phyloP scores from a whole-genome alignment of 1,140 invertebrate species.

The Camponotus pennsylvanicus region DNA sequence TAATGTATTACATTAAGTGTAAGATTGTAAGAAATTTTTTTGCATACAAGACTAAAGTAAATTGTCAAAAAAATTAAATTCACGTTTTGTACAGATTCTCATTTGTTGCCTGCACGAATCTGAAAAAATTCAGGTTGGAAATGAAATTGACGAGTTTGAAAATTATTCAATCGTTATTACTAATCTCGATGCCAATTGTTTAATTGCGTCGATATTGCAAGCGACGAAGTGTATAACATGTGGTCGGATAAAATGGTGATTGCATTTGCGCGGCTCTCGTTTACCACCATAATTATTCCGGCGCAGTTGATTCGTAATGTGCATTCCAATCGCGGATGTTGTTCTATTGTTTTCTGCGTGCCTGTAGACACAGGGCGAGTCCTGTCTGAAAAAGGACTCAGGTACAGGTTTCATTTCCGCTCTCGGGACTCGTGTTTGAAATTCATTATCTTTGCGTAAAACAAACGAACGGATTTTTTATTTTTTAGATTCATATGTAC shows the following conservation, averaged over 20 bases:
- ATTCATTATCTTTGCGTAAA: slow-evolving; percentile 4
- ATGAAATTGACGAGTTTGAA: neutral
- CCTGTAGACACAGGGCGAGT: slow-evolving; percentile 48
- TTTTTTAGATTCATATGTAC: neutral
- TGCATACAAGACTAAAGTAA: neutral
- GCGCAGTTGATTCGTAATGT: slow-evolving; percentile 48
- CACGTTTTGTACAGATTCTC: neutral
- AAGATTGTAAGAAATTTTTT: neutral
- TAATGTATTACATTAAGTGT: slow-evolving; percentile 10
- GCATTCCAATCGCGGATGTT: slow-evolving; percentile 61
- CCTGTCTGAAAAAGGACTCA: slow-evolving; percentile 36
- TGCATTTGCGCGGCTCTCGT: slow-evolving; percentile 53
- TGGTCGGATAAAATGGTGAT: slow-evolving; percentile 59
- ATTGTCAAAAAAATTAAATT: neutral
- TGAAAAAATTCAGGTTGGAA: neutral
- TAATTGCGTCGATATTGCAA: slow-evolving; percentile 44
- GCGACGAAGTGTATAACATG: slow-evolving; percentile 50
- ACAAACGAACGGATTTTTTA: neutral
- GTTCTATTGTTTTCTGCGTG: slow-evolving; percentile 58
- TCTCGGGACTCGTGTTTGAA: neutral
- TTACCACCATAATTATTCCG: slow-evolving; percentile 58
- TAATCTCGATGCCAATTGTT: slow-evolving; percentile 34
- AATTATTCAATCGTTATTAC: slow-evolving; percentile 25
- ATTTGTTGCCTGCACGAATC: neutral
- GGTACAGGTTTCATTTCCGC: slow-evolving; percentile 15